These are phyloP conservation scores for Formicarius rufipectus DNA, from an alignment of 2,113 vertebrate genomes.

Conservation along the genomic window DNA sequence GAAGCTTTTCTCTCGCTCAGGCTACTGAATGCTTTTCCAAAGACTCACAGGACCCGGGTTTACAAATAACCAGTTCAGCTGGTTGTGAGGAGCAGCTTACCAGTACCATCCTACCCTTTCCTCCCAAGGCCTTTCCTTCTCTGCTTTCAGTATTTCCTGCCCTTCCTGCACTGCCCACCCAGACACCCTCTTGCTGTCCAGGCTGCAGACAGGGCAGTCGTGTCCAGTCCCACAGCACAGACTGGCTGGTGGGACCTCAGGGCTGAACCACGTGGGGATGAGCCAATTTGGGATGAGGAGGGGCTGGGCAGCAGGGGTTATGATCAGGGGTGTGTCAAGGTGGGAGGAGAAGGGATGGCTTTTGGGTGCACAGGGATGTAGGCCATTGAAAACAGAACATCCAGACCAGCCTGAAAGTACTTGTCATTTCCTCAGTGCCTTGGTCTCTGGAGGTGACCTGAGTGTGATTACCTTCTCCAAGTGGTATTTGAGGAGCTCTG, in stretches of 20 bases:
- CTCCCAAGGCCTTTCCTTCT: background rate
- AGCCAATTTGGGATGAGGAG: background rate
- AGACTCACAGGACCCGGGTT: background rate
- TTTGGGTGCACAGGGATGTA: background rate
- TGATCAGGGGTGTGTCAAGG: background rate
- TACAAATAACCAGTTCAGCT: background rate
- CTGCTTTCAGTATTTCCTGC: background rate
- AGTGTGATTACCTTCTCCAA: background rate
- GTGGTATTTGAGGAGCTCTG: background rate
- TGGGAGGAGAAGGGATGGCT: background rate
- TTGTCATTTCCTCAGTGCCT: background rate
- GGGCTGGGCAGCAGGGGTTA: background rate
- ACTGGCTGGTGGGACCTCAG: background rate
- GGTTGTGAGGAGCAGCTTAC: background rate
- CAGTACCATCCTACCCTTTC: background rate
- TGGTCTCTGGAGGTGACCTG: background rate
- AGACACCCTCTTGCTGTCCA: fast-evolving
- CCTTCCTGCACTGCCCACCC: background rate
- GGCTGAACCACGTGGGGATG: background rate
- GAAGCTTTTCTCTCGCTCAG: background rate
- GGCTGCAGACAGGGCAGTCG: background rate
- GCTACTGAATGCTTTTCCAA: background rate
- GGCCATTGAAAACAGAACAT: background rate
- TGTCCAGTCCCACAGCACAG: background rate
- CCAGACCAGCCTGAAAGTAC: background rate